Percentiles rank a stretch among this genome's conserved stretches.
These are phyloP conservation scores for Melanostoma scalare DNA, from an alignment of 2,888 invertebrate genomes.

Conservation along the genomic window DNA sequence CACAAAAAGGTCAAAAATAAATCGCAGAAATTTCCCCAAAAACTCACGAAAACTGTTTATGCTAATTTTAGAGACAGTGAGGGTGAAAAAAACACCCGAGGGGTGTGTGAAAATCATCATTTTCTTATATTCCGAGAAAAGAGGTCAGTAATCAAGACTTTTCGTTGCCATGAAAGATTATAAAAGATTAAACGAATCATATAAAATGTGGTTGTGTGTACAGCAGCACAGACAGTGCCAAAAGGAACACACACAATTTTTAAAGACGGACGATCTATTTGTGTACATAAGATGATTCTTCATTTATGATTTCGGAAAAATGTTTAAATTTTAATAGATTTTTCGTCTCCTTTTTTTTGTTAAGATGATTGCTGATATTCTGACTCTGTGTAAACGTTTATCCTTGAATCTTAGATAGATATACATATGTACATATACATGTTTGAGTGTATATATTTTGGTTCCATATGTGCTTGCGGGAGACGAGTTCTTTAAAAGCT, in stretches of 20 bases:
- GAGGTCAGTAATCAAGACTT: constrained; percentile 71
- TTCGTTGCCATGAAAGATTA: constrained; percentile 71
- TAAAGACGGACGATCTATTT: constrained; percentile 62
- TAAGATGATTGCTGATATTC: too few relatives aligned
- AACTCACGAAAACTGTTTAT: constrained; percentile 33
- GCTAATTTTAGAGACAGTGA: constrained; percentile 48
- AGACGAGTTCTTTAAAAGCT: too few relatives aligned
- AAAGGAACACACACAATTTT: constrained; percentile 49
- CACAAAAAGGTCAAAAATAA: constrained; percentile 69
- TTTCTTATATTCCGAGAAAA: constrained; percentile 53
- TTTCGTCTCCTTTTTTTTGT: not conserved
- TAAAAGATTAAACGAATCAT: constrained; percentile 69
- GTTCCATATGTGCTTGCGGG: too few relatives aligned
- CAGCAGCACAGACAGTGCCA: constrained; percentile 63
- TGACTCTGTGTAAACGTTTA: too few relatives aligned
- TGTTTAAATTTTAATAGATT: constrained; percentile 22
- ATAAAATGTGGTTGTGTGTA: constrained; percentile 58
- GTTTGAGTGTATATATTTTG: too few relatives aligned
- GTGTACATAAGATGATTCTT: constrained; percentile 59
- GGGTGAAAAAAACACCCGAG: constrained; percentile 1
- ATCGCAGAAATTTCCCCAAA: constrained; percentile 64
- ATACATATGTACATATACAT: too few relatives aligned
- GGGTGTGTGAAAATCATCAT: constrained; percentile 10
- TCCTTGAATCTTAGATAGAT: too few relatives aligned
- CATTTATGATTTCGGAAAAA: constrained; percentile 45